Base-by-base conservation (phyloP, 2,113 vertebrate genomes). In the Petrocephalus microphthalmus region DNA sequence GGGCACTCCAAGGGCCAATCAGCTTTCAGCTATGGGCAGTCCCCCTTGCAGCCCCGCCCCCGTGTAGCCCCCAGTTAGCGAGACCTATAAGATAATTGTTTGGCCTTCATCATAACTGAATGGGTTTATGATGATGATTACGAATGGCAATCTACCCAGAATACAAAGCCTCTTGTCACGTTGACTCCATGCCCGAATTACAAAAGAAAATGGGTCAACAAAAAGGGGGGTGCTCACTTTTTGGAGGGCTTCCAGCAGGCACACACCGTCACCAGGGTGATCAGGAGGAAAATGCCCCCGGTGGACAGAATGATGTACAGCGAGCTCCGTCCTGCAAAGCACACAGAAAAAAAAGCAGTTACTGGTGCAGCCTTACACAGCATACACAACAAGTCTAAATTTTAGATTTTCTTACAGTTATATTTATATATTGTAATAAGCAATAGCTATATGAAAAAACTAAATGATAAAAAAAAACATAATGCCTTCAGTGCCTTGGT, bases 231-330 rank as follows among this genome's bases (percentile, higher is more conserved):
- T 15, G 5, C 95, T 10, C 95, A 98, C 97, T 97, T 99, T 90
- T 97, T 97, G 91, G 97, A 97, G 0, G 98, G 98, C 91, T 98
- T 99, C 98, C 98, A 99, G 93, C 98, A 99, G 92, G 98, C 98
- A 17, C 98, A 99, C 90, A 99, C 97, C 0, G 98, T 98, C 93
- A 99, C 98, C 96, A 99, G 93, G 89, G 98, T 99, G 94, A 99
- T 97, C 0, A 99, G 96, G 89, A 99, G 95, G 92, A 99, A 99
- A 93, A 99, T 99, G 88, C 98, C 98, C 0, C 98, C 98, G 0
- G 97, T 99, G 91, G 97, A 97, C 89, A 99, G 94, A 94, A 99
- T 99, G 94, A 99, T 99, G 92, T 99, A 99, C 88, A 99, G 97
- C 7, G 98, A 99, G 88, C 98, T 99, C 91, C 98, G 95, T 93